A percentile compares a stretch with the other conserved stretches of the same genome.
Conservation (phyloP, 2,797 vertebrate genomes). For the Sebastolobus alascanus region DNA sequence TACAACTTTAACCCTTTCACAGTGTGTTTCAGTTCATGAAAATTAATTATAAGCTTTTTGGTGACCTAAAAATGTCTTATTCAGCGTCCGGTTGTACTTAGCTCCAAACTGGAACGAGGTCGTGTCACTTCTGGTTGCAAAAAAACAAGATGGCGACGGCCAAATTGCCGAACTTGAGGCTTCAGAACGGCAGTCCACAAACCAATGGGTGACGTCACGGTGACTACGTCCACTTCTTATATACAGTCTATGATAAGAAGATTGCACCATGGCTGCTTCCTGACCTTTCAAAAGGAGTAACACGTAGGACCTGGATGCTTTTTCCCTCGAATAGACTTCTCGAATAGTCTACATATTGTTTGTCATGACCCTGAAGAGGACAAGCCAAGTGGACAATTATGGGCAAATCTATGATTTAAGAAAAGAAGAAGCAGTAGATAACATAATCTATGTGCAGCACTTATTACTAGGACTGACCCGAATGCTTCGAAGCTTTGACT, state of each 20-base stretch:
- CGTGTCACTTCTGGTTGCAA: too few species aligned
- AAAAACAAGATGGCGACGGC: too few species aligned
- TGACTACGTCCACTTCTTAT: too few species aligned
- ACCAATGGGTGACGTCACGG: too few species aligned
- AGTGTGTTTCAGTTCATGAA: too few species aligned
- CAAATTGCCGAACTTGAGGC: too few species aligned
- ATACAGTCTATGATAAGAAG: neutral
- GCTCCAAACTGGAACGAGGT: accelerated
- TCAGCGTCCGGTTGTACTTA: too few species aligned
- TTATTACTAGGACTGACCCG: neutral
- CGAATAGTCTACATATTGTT: neutral
- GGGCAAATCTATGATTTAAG: neutral
- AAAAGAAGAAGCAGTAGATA: neutral
- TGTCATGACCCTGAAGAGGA: neutral
- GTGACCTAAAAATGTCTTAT: too few species aligned
- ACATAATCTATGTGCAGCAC: neutral
- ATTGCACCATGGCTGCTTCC: slow-evolving; percentile 4
- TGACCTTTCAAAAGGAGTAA: neutral
- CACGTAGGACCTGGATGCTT: neutral
- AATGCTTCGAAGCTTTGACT: too few species aligned
- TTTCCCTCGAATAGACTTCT: neutral
- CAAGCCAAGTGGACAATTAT: neutral
- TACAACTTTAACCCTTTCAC: too few species aligned
- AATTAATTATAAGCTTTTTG: too few species aligned
- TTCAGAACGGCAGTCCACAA: too few species aligned